Percentiles rank a stretch among this genome's conserved stretches.
These are phyloP conservation scores for Ctenomys sociabilis DNA, from an alignment of 2,113 vertebrate species.

Conservation along the genomic window DNA sequence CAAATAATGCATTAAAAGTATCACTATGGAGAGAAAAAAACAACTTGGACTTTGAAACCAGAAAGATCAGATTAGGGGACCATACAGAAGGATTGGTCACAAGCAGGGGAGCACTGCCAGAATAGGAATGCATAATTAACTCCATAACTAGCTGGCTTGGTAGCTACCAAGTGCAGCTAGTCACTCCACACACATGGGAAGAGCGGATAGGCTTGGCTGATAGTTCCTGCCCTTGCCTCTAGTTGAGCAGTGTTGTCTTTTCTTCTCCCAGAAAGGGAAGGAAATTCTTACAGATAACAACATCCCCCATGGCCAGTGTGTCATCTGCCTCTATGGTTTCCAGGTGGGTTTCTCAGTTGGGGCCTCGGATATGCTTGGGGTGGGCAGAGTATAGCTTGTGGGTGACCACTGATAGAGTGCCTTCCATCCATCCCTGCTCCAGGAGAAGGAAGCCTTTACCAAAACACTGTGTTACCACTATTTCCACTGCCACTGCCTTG, in stretches of 20 bases:
- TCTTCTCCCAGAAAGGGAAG: slow-evolving; percentile 93
- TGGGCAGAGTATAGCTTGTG: neutral
- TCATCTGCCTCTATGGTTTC: slow-evolving; percentile 96
- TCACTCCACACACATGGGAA: neutral
- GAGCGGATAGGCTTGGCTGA: neutral
- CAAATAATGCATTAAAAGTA: slow-evolving; percentile 8
- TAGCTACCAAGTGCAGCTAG: neutral
- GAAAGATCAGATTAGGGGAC: neutral
- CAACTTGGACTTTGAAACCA: slow-evolving; percentile 24
- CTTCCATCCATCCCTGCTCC: neutral
- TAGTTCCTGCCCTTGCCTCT: neutral
- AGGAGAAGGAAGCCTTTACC: slow-evolving; percentile 95
- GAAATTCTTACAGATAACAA: slow-evolving; percentile 98
- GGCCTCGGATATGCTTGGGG: neutral
- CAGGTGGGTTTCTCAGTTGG: slow-evolving; percentile 86
- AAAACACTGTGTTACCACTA: slow-evolving; percentile 98
- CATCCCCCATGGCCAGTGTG: slow-evolving; percentile 96
- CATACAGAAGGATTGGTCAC: neutral
- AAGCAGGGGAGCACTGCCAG: neutral
- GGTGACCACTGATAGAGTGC: neutral
- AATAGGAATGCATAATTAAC: neutral
- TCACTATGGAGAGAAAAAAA: neutral
- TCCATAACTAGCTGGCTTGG: neutral
- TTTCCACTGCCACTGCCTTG: slow-evolving; percentile 97
- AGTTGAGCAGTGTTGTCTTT: slow-evolving; percentile 22